Percentiles rank a stretch among this genome's conserved stretches.
phyloP scores from a whole-genome alignment of 1,140 invertebrate genomes.

The Araneus ventricosus region DNA sequence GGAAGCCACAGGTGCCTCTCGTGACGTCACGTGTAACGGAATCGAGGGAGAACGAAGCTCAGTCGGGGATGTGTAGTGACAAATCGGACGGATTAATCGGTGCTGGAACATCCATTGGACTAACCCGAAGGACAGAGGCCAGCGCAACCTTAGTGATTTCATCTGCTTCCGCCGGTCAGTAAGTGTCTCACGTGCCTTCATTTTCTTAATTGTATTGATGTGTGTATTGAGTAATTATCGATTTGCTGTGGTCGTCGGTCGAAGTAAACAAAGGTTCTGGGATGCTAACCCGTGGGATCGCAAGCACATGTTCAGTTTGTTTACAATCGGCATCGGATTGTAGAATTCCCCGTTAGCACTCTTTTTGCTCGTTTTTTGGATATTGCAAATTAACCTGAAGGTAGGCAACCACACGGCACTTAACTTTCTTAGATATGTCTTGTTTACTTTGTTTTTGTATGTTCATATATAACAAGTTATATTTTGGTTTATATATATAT shows the following conservation, averaged over 20 bases:
- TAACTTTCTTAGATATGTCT: too few species aligned
- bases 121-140: neutral
- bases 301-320: slow-evolving; percentile 29
- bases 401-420: too few species aligned
- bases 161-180: slow-evolving; percentile 7
- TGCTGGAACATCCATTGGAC: slow-evolving; percentile 15
- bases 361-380: neutral
- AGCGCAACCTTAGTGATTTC: neutral
- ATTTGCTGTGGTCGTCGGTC: neutral
- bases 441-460: too few species aligned
- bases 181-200: neutral
- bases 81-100: slow-evolving; percentile 31
- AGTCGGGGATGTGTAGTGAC: slow-evolving; percentile 28
- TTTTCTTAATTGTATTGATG: neutral
- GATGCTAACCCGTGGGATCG: neutral
- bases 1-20: slow-evolving; percentile 58
- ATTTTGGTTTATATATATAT: too few species aligned
- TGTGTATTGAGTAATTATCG: neutral
- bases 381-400: too few species aligned
- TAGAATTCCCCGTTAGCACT: neutral
- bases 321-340: neutral
- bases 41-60: slow-evolving; percentile 10
- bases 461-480: too few species aligned
- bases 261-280: neutral
- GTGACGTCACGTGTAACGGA: slow-evolving; percentile 58